A percentile compares a stretch with the other conserved stretches of the same genome.
Conservation (phyloP, 2,888 invertebrate species). For the Diplazon laetatorius region DNA sequence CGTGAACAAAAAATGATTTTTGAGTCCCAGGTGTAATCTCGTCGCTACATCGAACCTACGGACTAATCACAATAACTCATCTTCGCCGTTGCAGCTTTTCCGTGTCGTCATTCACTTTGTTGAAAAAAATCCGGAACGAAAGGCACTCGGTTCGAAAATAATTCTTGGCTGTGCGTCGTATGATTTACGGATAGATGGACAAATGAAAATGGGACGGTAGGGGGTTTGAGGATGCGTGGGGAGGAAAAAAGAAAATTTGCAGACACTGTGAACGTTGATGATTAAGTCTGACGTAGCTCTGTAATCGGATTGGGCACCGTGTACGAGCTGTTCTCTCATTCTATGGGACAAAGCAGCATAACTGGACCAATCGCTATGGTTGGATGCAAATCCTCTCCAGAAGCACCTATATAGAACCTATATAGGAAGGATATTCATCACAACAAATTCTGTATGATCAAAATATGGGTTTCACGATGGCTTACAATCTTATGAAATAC, state of each 20-base stretch:
- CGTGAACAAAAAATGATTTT: conserved; percentile 28
- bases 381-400: no score
- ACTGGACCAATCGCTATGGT: no score
- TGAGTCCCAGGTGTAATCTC: neutral
- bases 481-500: no score
- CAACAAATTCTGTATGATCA: no score
- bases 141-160: conserved; percentile 15
- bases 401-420: no score
- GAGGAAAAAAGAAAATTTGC: conserved; percentile 7
- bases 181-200: conserved; percentile 9
- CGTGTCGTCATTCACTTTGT: conserved; percentile 1
- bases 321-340: neutral
- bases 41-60: neutral
- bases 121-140: conserved; percentile 15
- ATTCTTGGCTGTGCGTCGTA: conserved; percentile 10
- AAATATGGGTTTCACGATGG: no score
- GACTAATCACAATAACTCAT: conserved; percentile 23
- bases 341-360: no score
- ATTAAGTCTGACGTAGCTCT: conserved; percentile 38
- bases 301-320: neutral
- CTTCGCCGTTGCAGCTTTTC: neutral
- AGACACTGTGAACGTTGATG: conserved; percentile 23
- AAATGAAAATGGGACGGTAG: neutral
- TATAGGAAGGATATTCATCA: no score
- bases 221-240: neutral